These are phyloP conservation scores for Agrochola macilenta DNA, from an alignment of 2,888 invertebrate genomes.

Conservation along the genomic window DNA sequence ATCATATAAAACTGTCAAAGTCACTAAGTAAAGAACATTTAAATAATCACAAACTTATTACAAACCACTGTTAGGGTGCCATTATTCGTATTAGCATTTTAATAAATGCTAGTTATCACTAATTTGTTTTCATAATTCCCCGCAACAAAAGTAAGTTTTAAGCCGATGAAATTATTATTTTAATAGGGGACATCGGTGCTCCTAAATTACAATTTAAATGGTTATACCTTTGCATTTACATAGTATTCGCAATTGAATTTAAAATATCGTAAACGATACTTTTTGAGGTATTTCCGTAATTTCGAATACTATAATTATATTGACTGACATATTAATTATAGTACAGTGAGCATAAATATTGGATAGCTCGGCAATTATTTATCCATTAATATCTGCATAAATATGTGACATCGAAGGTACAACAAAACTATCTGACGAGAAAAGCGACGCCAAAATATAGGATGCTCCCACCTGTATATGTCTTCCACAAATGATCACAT, in stretches of 20 bases:
- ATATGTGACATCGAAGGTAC: not conserved
- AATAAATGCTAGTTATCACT: conserved; percentile 25
- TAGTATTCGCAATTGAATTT: not conserved
- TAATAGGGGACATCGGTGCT: conserved; percentile 37
- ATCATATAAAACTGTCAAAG: conserved; percentile 12
- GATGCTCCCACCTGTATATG: not conserved
- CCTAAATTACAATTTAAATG: conserved; percentile 9
- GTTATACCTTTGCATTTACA: not conserved
- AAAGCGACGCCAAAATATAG: not conserved
- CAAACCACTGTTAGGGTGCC: conserved; percentile 18
- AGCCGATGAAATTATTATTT: conserved; percentile 20
- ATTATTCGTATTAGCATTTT: conserved; percentile 25
- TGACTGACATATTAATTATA: too few relatives aligned
- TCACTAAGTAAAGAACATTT: conserved; percentile 7
- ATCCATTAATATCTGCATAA: not conserved
- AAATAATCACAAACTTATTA: conserved; percentile 16
- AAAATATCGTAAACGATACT: not conserved
- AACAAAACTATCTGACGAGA: not conserved
- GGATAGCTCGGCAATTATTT: not conserved
- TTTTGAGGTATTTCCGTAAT: not conserved
- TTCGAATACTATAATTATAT: not conserved
- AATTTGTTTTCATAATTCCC: conserved; percentile 34
- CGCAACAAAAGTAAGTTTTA: conserved; percentile 19
- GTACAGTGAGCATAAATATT: not conserved
- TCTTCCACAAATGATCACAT: conserved; percentile 1